Evolutionary conservation across 1,140 invertebrate species (phyloP), one percentile per base, ranked within the genome.

Genomic region (Oedothorax gibbosus): DNA sequence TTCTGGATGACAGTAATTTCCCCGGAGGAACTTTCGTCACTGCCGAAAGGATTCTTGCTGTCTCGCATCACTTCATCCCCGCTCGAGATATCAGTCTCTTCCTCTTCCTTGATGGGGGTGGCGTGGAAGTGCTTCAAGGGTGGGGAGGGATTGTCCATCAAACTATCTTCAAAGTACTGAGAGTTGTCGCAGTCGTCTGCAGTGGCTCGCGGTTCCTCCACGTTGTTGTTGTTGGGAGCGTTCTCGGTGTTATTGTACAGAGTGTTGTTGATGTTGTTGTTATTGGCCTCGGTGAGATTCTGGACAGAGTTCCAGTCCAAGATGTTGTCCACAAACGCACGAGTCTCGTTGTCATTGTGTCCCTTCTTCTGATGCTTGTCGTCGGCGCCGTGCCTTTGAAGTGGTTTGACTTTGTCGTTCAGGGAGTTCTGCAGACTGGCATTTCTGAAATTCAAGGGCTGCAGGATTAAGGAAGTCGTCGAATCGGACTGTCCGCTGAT

Each of bases 111-210:
- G 49, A 88, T 88, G n/a, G 87, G 87, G 60, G 84, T 87, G 0
- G 88, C 68, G 62, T 86, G 85, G 11, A 85, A 85, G 57, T 83
- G 76, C 35, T 86, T 86, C 14, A 84, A 71, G 51, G 77, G 72
- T 18, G 76, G 80, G 20, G 86, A 64, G 64, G 60, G 85, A 18
- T 68, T 62, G 57, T 86, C 87, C 66, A 88, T 84, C 75, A 88
- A 81, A 85, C 87, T 88, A 84, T 88, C 87, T 86, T 88, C 87
- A 86, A 88, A 87, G 82, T 85, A 86, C 76, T 87, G 87, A 78
- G 87, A 87, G 64, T 86, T 86, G 20, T 85, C 86, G 60, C 79
- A 85, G 50, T 87, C 87, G 54, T 80, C 86, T 49, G 84, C 18
- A 68, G 68, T 77, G 20, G 56, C 54, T 50, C 57, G 35, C n/a